Percentiles rank a stretch among this genome's conserved stretches.
Evolutionary conservation across 2,113 vertebrate species (phyloP).

Genomic region (Pedionomus torquatus): DNA sequence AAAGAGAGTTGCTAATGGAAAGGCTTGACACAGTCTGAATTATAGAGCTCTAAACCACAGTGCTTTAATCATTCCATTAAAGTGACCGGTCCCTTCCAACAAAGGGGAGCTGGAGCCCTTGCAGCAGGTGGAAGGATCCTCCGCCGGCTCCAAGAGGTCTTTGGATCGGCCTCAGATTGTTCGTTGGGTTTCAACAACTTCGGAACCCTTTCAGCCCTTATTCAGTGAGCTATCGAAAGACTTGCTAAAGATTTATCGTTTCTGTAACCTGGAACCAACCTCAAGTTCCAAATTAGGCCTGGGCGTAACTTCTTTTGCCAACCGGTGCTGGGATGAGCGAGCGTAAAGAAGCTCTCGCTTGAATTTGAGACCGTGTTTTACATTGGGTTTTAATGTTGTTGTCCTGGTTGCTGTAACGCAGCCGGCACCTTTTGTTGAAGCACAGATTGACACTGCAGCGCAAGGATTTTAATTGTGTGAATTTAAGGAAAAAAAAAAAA

Average conservation of each 20-base stretch:
- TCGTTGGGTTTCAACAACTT: rapidly evolving
- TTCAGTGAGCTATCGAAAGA: neutral
- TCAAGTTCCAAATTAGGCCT: neutral
- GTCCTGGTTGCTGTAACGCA: neutral
- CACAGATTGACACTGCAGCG: neutral
- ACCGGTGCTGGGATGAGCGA: neutral
- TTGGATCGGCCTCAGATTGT: neutral
- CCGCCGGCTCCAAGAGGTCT: neutral
- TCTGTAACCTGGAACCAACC: neutral
- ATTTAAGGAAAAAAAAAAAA: neutral
- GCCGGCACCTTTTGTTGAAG: neutral
- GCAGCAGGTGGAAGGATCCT: neutral
- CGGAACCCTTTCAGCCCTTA: neutral
- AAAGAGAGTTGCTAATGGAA: neutral
- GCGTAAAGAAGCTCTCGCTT: neutral
- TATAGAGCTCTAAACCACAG: neutral
- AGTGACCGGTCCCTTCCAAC: neutral
- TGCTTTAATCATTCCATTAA: neutral
- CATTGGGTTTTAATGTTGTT: neutral
- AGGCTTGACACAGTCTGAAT: slow-evolving; percentile 3
- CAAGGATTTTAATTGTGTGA: neutral
- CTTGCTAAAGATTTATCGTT: neutral
- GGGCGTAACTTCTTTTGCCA: neutral
- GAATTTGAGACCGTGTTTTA: neutral
- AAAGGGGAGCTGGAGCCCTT: neutral